These are phyloP conservation scores for Malachius bipustulatus DNA, from an alignment of 2,888 invertebrate species.

Conservation along the genomic window DNA sequence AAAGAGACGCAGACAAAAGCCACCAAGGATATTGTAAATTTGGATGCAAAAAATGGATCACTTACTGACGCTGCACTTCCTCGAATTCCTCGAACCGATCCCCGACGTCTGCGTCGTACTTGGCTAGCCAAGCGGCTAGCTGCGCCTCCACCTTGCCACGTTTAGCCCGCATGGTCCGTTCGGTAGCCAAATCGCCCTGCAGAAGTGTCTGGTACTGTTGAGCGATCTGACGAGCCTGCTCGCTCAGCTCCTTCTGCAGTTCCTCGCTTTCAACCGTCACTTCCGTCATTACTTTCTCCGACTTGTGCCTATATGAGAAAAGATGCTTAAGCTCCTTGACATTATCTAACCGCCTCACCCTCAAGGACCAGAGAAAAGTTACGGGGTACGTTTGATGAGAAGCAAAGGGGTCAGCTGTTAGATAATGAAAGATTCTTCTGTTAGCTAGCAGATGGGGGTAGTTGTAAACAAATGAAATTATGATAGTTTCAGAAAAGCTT, in stretches of 20 bases:
- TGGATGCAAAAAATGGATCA: conserved; percentile 5
- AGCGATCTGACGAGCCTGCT: conserved; percentile 36
- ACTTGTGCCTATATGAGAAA: conserved; percentile 26
- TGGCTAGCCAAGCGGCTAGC: conserved; percentile 42
- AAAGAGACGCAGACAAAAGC: no score
- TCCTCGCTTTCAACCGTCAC: conserved; percentile 37
- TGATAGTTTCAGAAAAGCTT: no score
- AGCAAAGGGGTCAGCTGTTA: no score
- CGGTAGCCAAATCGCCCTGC: conserved; percentile 37
- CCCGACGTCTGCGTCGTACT: conserved; percentile 46
- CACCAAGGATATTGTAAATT: no score
- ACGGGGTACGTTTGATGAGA: no score
- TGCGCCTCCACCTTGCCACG: conserved; percentile 46
- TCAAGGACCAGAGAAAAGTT: no score
- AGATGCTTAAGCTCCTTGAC: no score
- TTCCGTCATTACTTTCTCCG: conserved; percentile 42
- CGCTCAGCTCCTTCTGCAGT: conserved; percentile 37
- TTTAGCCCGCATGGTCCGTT: conserved; percentile 41
- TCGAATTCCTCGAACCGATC: conserved; percentile 44
- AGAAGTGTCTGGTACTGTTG: conserved; percentile 37
- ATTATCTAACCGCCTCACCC: no score
- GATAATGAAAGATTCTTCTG: no score
- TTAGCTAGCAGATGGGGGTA: no score
- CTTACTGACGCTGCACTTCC: conserved; percentile 32
- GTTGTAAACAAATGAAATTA: no score